Conservation (phyloP, 2,113 vertebrate genomes). For the Apeltes quadracus region DNA sequence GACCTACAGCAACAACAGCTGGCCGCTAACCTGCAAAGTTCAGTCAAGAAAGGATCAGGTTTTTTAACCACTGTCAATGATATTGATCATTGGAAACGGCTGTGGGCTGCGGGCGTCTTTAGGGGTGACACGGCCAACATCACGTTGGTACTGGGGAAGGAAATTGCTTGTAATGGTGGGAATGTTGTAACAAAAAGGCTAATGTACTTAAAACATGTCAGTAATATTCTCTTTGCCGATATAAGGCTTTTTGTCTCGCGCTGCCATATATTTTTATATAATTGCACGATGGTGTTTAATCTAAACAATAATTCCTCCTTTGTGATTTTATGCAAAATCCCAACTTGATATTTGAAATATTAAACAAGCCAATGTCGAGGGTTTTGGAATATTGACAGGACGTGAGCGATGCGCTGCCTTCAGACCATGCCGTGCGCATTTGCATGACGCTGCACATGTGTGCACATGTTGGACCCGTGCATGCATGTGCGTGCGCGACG, state of each 20-base stretch:
- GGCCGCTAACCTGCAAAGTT: too few relatives aligned
- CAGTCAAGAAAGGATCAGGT: not conserved
- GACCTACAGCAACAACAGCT: not conserved
- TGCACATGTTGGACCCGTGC: conserved; percentile 30
- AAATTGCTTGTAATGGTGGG: not conserved
- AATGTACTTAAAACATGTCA: not conserved
- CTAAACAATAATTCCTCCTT: not conserved
- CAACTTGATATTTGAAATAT: conserved; percentile 37
- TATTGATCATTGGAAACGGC: not conserved
- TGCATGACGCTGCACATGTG: conserved; percentile 22
- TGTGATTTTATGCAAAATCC: conserved; percentile 12
- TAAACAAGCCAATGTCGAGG: conserved; percentile 48
- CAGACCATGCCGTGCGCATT: conserved; percentile 40
- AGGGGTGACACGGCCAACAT: not conserved
- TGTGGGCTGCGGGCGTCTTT: not conserved
- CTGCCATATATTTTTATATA: not conserved
- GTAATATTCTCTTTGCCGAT: not conserved
- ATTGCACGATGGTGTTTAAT: not conserved
- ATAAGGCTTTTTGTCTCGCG: not conserved
- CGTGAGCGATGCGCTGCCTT: conserved; percentile 78
- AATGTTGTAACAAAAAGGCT: not conserved
- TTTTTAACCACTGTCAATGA: not conserved
- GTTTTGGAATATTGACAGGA: conserved; percentile 78
- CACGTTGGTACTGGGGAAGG: too few relatives aligned
- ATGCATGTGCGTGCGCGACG: conserved; percentile 4